Evolutionary conservation across 1,140 invertebrate species (phyloP).

Genomic region (Brachionus paranguensis): DNA sequence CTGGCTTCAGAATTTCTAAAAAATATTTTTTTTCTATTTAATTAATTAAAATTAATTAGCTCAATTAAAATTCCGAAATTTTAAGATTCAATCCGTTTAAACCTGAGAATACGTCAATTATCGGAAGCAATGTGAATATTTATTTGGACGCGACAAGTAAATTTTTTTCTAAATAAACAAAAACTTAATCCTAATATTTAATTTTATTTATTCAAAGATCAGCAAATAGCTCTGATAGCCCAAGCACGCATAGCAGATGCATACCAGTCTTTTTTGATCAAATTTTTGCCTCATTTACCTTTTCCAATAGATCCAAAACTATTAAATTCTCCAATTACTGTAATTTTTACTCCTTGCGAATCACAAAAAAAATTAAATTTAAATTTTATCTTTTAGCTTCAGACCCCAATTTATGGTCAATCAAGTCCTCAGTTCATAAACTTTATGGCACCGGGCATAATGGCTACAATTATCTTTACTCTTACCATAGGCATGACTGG

Average conservation of each 20-base stretch:
- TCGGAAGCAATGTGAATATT: constrained; percentile 12
- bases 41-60: too few species aligned
- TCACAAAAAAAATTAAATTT: neutral
- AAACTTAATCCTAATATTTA: neutral
- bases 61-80: neutral
- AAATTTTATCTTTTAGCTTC: constrained; percentile 60
- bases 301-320: constrained; percentile 3
- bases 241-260: constrained; percentile 7
- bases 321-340: neutral
- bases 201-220: neutral
- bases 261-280: constrained; percentile 26
- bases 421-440: constrained; percentile 81
- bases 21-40: too few species aligned
- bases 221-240: constrained; percentile 11
- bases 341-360: neutral
- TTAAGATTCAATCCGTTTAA: neutral
- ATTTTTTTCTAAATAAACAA: neutral
- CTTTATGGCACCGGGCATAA: constrained; percentile 88
- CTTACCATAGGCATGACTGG: constrained; percentile 87
- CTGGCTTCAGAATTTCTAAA: too few species aligned
- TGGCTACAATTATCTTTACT: constrained; percentile 91
- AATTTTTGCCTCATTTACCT: neutral
- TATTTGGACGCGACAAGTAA: constrained; percentile 38
- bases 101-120: neutral
- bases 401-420: constrained; percentile 78